phyloP scores from a whole-genome alignment of 2,113 vertebrate genomes.

The Cyprinodon brontotheroides region DNA sequence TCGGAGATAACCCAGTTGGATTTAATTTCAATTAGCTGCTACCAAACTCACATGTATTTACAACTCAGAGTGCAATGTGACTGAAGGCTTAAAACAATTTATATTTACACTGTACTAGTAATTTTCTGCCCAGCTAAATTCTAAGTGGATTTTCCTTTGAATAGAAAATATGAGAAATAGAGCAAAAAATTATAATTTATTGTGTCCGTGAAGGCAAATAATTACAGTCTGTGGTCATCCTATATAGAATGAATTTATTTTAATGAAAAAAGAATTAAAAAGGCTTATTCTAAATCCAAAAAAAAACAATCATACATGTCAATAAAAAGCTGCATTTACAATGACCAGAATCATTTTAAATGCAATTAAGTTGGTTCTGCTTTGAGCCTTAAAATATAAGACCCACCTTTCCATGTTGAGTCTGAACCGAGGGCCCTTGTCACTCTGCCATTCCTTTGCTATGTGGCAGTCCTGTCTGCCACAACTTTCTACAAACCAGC shows the following conservation, averaged over 20 bases:
- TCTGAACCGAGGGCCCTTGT: slow-evolving; percentile 38
- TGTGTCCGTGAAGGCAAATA: slow-evolving; percentile 4
- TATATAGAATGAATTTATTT: background rate
- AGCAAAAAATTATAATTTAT: background rate
- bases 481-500: slow-evolving; percentile 48
- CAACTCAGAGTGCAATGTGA: slow-evolving; percentile 30
- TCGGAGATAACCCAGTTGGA: slow-evolving; percentile 33
- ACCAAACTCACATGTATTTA: slow-evolving; percentile 16
- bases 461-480: slow-evolving; percentile 40
- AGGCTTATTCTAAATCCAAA: background rate
- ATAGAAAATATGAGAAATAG: slow-evolving; percentile 15
- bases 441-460: slow-evolving; percentile 32
- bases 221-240: background rate
- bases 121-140: slow-evolving; percentile 19
- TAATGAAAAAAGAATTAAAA: slow-evolving; percentile 10
- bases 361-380: slow-evolving; percentile 37
- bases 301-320: slow-evolving; percentile 4
- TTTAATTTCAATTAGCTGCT: slow-evolving; percentile 29
- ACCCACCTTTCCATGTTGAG: slow-evolving; percentile 1
- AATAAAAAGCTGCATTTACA: slow-evolving; percentile 17
- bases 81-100: slow-evolving; percentile 6
- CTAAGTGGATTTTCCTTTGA: background rate
- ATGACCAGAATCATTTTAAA: slow-evolving; percentile 11
- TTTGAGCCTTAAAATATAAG: slow-evolving; percentile 6
- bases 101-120: slow-evolving; percentile 6